These are phyloP conservation scores for Camponotus vicinus DNA, from an alignment of 1,140 invertebrate genomes.

Conservation along the genomic window DNA sequence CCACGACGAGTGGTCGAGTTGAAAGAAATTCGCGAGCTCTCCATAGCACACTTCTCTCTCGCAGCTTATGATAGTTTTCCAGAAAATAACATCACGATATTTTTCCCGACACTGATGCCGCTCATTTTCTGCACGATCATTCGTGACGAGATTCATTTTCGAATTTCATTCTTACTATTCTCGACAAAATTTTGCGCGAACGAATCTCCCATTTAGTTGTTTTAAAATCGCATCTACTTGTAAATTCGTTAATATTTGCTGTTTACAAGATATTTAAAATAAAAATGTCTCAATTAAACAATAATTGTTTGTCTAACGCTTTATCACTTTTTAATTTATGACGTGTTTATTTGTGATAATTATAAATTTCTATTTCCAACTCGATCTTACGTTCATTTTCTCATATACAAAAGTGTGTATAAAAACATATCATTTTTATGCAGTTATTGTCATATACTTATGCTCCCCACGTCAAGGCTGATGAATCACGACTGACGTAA, in stretches of 20 bases:
- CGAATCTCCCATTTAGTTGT: neutral
- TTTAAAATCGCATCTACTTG: neutral
- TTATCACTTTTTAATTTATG: neutral
- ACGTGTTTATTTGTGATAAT: neutral
- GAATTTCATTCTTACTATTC: slow-evolving; percentile 70
- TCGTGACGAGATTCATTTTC: slow-evolving; percentile 74
- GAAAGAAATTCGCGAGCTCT: slow-evolving; percentile 52
- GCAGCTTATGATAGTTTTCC: slow-evolving; percentile 66
- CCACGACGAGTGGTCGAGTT: slow-evolving; percentile 56
- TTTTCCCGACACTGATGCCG: neutral
- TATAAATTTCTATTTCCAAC: neutral
- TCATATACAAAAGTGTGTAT: neutral
- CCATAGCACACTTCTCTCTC: slow-evolving; percentile 42
- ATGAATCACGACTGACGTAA: slow-evolving; percentile 67
- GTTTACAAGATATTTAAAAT: neutral
- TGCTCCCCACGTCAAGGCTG: slow-evolving; percentile 14
- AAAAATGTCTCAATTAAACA: neutral
- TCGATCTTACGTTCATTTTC: neutral
- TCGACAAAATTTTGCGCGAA: slow-evolving; percentile 20
- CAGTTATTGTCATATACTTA: slow-evolving; percentile 37
- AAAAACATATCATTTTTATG: neutral
- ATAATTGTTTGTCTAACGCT: neutral
- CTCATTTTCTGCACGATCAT: slow-evolving; percentile 10
- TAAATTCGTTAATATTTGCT: slow-evolving; percentile 5
- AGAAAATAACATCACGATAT: slow-evolving; percentile 48